Evolutionary conservation across 2,888 invertebrate species (phyloP).

Genomic region (Hermaeophaga mercurialis): DNA sequence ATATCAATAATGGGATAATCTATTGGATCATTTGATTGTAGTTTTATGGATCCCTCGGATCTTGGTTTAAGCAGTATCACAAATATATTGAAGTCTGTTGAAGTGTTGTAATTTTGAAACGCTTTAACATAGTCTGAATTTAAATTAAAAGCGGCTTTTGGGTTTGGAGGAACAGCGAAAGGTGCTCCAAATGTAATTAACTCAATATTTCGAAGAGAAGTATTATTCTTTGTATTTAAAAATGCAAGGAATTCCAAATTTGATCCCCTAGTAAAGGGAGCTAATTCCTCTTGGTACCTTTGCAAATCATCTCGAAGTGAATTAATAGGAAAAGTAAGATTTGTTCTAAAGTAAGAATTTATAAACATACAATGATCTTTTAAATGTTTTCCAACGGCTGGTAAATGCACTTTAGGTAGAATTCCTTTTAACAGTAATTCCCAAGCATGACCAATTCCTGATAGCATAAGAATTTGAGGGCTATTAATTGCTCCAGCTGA

Average conservation of each 20-base stretch:
- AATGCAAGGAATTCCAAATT: conserved; percentile 5
- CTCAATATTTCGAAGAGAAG: conserved; percentile 1
- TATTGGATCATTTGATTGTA: conserved; percentile 44
- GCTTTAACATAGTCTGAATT: neutral
- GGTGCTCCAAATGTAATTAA: neutral
- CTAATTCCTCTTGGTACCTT: conserved; percentile 6
- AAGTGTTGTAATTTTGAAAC: conserved; percentile 5
- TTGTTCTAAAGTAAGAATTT: conserved; percentile 15
- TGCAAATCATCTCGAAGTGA: neutral
- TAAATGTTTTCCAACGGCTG: conserved; percentile 24
- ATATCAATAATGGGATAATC: conserved; percentile 47
- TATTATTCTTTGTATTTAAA: conserved; percentile 1
- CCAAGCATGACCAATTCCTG: conserved; percentile 24
- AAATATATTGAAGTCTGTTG: conserved; percentile 31
- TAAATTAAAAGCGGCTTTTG: neutral
- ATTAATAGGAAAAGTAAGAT: neutral
- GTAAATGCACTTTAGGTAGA: conserved; percentile 12
- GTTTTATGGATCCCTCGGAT: conserved; percentile 42
- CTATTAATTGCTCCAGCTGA: conserved; percentile 57
- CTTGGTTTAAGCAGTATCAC: conserved; percentile 44
- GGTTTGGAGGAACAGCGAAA: neutral
- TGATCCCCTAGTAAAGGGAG: conserved; percentile 3
- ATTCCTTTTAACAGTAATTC: conserved; percentile 15
- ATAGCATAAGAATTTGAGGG: conserved; percentile 27
- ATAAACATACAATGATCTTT: conserved; percentile 19